phyloP scores from a whole-genome alignment of 2,888 invertebrate species.

The Globia sparganii region DNA sequence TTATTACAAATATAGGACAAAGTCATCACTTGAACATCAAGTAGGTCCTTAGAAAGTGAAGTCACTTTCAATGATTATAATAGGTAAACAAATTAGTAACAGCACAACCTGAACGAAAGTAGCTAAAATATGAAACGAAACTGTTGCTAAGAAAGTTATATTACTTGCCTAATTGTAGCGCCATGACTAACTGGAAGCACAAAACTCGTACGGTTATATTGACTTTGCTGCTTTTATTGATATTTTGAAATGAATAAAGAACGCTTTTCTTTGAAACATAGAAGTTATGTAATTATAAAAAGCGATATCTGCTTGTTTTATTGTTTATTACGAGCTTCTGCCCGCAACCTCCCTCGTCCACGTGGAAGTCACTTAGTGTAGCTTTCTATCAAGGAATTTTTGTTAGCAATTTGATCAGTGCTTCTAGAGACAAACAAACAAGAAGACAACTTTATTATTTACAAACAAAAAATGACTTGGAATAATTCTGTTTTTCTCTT shows the following conservation, averaged over 20 bases:
- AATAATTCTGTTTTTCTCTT: background rate
- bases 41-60: conserved; percentile 22
- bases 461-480: background rate
- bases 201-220: background rate
- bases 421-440: background rate
- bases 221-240: background rate
- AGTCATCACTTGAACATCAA: conserved; percentile 21
- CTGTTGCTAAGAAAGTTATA: background rate
- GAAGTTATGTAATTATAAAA: background rate
- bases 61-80: conserved; percentile 4
- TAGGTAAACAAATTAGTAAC: conserved; percentile 1
- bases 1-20: conserved; percentile 36
- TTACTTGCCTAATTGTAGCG: too few species aligned
- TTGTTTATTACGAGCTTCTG: background rate
- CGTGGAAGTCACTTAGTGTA: background rate
- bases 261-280: background rate
- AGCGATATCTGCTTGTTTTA: background rate
- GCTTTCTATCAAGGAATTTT: background rate
- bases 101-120: background rate
- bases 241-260: background rate
- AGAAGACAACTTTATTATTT: too few species aligned
- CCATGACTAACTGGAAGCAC: background rate
- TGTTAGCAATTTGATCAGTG: background rate
- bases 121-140: background rate
- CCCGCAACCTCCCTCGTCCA: background rate